These are phyloP conservation scores for Gopherus flavomarginatus DNA, from an alignment of 2,113 vertebrate species.

Conservation along the genomic window DNA sequence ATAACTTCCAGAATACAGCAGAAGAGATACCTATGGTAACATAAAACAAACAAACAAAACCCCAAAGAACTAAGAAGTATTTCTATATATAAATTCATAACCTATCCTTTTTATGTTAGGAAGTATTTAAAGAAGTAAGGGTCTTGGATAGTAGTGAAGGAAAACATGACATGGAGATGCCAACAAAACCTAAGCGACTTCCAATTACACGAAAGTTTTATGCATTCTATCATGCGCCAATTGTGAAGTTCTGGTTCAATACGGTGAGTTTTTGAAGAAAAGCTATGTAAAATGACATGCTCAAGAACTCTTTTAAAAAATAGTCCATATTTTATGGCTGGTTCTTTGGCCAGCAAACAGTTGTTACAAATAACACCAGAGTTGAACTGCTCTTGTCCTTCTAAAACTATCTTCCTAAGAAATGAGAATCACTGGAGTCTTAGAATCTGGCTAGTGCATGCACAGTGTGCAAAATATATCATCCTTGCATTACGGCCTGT, in stretches of 20 bases:
- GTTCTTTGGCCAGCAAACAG: not conserved
- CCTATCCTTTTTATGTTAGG: constrained; percentile 79
- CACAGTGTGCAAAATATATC: not conserved
- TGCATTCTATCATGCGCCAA: constrained; percentile 97
- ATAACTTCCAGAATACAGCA: constrained; percentile 89
- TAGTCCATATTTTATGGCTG: not conserved
- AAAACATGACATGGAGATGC: constrained; percentile 90
- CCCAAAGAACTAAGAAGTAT: not conserved
- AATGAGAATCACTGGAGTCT: not conserved
- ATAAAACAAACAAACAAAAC: not conserved
- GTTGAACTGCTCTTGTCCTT: not conserved
- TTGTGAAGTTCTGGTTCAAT: constrained; percentile 99
- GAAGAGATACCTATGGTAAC: constrained; percentile 96
- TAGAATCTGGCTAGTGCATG: not conserved
- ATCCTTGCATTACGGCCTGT: not conserved
- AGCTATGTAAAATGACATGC: not conserved
- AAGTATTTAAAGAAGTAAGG: constrained; percentile 94
- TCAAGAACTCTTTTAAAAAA: not conserved
- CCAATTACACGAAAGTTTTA: constrained; percentile 96
- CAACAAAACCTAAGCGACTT: constrained; percentile 90
- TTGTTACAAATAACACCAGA: not conserved
- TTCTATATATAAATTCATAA: not conserved
- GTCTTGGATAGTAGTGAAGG: constrained; percentile 82
- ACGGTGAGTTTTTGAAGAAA: constrained; percentile 83
- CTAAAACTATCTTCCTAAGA: not conserved